phyloP scores from a whole-genome alignment of 2,888 invertebrate species.

The Callimorpha dominula region DNA sequence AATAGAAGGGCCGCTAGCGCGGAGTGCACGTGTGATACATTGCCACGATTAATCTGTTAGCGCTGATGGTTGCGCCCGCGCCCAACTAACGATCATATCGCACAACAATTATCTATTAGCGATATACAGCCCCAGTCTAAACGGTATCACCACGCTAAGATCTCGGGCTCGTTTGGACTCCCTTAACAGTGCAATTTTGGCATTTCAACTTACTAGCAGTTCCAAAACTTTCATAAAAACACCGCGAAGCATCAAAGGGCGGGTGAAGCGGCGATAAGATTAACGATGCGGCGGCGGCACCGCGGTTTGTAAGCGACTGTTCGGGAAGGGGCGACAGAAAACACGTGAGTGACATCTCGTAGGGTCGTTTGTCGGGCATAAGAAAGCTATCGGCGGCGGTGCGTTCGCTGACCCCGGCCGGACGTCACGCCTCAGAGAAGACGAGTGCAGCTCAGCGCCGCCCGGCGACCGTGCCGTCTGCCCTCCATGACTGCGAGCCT shows the following conservation, averaged over 20 bases:
- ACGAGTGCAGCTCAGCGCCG: conserved; percentile 73
- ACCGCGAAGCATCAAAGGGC: conserved; percentile 23
- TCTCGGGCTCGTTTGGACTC: conserved; percentile 45
- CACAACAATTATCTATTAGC: conserved; percentile 58
- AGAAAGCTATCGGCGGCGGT: conserved; percentile 78
- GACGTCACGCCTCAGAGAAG: conserved; percentile 82
- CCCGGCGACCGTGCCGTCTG: conserved; percentile 47
- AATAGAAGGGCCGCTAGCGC: conserved; percentile 84
- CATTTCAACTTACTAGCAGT: not conserved
- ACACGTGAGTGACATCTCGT: conserved; percentile 76
- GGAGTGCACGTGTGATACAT: conserved; percentile 84
- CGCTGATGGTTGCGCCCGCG: conserved; percentile 73
- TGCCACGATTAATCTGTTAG: conserved; percentile 82
- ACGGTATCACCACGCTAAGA: conserved; percentile 31
- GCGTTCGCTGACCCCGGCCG: conserved; percentile 83
- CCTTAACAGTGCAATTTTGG: conserved; percentile 17
- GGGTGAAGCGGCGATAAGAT: conserved; percentile 16
- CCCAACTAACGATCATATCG: conserved; percentile 60
- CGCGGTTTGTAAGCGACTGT: conserved; percentile 44
- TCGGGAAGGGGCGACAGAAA: conserved; percentile 58
- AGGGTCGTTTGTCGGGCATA: conserved; percentile 78
- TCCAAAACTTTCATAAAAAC: not conserved
- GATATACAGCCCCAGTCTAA: conserved; percentile 43
- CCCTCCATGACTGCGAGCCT: conserved; percentile 46
- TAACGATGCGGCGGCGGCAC: conserved; percentile 3